phyloP scores from a whole-genome alignment of 2,797 vertebrate genomes.

The Hafferia zeledoni region DNA sequence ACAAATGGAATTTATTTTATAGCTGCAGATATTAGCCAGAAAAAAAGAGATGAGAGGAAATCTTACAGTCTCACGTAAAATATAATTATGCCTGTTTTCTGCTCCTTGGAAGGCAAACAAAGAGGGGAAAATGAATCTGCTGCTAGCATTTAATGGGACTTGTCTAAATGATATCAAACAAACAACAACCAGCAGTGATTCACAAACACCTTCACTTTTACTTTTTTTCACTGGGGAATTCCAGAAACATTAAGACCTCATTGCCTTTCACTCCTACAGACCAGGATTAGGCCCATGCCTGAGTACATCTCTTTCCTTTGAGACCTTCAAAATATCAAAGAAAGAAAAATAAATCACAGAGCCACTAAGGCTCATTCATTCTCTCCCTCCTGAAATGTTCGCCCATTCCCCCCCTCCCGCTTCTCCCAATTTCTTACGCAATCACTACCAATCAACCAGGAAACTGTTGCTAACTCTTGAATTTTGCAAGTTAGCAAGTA shows the following conservation, averaged over 20 bases:
- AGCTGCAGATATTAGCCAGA: slow-evolving; percentile 59
- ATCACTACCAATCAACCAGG: neutral
- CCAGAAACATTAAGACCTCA: slow-evolving; percentile 17
- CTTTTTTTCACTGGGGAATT: slow-evolving; percentile 64
- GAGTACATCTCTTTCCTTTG: neutral
- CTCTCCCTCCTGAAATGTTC: neutral
- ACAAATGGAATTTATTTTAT: slow-evolving; percentile 64
- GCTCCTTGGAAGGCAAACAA: slow-evolving; percentile 63
- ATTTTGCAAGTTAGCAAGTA: slow-evolving; percentile 69
- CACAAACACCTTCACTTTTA: slow-evolving; percentile 54
- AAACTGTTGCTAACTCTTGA: slow-evolving; percentile 43
- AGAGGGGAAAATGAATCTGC: slow-evolving; percentile 59
- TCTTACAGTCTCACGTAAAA: slow-evolving; percentile 66
- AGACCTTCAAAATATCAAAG: neutral
- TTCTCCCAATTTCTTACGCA: neutral
- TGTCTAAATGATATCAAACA: slow-evolving; percentile 65
- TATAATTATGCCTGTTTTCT: slow-evolving; percentile 72
- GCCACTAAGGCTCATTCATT: neutral
- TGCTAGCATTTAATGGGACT: slow-evolving; percentile 66
- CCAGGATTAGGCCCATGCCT: neutral
- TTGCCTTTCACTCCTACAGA: neutral
- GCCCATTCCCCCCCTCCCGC: fast-evolving
- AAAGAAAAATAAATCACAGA: neutral
- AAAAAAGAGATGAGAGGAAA: slow-evolving; percentile 42
- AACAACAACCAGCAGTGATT: slow-evolving; percentile 55